Evolutionary conservation across 92 coral and sea anemone genomes (phyloP).

Genomic region (Actinostola sp.): DNA sequence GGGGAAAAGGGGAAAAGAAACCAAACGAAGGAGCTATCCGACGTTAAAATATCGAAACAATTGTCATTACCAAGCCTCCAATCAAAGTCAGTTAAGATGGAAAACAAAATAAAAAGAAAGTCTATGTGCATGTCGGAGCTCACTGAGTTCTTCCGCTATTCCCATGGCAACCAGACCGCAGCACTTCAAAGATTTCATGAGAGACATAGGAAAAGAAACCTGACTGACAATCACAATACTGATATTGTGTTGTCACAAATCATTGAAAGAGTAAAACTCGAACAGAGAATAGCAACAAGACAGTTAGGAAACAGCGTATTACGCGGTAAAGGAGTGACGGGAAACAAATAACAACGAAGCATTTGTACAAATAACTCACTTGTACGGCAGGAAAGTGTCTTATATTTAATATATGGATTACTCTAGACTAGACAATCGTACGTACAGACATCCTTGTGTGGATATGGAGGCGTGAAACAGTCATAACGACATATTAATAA

Average conservation of each 20-base stretch:
- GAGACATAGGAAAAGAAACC: not conserved
- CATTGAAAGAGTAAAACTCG: conserved; percentile 46
- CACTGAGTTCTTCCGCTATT: conserved; percentile 21
- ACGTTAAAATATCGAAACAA: not conserved
- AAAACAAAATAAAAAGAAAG: not conserved
- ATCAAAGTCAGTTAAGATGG: not conserved
- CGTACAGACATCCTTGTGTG: no score
- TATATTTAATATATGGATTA: no score
- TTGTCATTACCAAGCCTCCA: not conserved
- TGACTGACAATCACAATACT: not conserved
- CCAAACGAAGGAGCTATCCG: no score
- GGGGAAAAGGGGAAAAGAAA: not conserved
- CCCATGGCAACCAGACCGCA: not conserved
- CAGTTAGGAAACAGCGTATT: conserved; percentile 38
- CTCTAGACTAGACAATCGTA: no score
- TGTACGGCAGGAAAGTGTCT: not conserved
- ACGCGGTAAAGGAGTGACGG: conserved; percentile 34
- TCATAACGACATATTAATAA: no score
- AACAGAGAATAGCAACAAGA: conserved; percentile 31
- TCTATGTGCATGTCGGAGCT: conserved; percentile 17
- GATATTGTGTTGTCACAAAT: conserved; percentile 30
- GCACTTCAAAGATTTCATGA: not conserved
- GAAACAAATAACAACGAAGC: not conserved
- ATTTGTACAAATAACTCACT: not conserved
- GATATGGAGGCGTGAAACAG: no score